Evolutionary conservation across 2,113 vertebrate species (phyloP).

Genomic region (Callocephalon fimbriatum): DNA sequence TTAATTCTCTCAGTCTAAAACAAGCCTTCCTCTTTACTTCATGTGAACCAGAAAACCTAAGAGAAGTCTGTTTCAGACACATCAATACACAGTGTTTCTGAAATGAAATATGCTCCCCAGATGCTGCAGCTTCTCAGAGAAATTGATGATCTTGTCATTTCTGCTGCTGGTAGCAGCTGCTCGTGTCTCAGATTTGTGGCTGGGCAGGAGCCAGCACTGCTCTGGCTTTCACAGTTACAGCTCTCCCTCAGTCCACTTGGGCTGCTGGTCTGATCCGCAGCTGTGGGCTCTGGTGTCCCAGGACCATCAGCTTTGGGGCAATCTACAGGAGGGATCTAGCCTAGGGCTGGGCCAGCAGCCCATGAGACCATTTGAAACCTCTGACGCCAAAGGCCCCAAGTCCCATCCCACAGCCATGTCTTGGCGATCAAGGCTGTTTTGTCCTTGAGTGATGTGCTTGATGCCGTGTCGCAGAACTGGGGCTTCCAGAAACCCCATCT

Average conservation of each 20-base stretch:
- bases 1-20: background rate
- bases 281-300: background rate
- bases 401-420: background rate
- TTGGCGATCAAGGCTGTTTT: background rate
- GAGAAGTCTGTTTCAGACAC: constrained; percentile 18
- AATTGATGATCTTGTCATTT: constrained; percentile 46
- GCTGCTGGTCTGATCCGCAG: background rate
- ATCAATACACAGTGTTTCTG: background rate
- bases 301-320: background rate
- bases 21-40: background rate
- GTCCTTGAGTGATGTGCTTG: background rate
- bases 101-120: constrained; percentile 58
- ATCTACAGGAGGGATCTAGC: background rate
- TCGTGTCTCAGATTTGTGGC: background rate
- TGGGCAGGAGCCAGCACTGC: background rate
- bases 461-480: background rate
- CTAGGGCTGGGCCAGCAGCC: background rate
- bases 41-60: background rate
- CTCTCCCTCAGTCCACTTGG: background rate
- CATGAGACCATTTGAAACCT: background rate
- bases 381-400: background rate
- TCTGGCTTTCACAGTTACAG: background rate
- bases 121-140: constrained; percentile 43
- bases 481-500: background rate
- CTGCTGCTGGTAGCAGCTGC: constrained; percentile 44